Evolutionary conservation across 2,797 vertebrate genomes (phyloP).

Genomic region (Lerista edwardsae): DNA sequence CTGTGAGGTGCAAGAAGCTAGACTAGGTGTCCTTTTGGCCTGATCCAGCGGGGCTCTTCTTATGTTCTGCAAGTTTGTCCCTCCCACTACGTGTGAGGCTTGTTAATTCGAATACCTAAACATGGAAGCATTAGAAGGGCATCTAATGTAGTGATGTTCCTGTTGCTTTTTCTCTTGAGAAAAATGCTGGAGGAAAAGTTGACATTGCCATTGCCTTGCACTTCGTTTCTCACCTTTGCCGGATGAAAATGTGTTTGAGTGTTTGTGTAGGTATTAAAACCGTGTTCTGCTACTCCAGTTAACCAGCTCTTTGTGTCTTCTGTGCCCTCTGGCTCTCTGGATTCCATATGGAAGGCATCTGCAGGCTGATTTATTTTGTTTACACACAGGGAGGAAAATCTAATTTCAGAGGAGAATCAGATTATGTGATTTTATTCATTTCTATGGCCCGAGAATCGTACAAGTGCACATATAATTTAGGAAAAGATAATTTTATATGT

Average conservation of each 20-base stretch:
- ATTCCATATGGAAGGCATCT: constrained; percentile 16
- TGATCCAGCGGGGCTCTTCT: too few species aligned
- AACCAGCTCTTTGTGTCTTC: constrained; percentile 1
- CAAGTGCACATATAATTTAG: constrained; percentile 3
- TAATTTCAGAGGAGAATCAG: constrained; percentile 29
- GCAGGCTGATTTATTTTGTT: constrained; percentile 27
- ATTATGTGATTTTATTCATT: constrained; percentile 17
- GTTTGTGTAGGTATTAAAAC: not conserved
- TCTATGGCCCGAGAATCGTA: constrained; percentile 11
- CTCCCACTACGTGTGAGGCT: too few species aligned
- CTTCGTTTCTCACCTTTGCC: not conserved
- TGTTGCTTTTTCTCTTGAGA: not conserved
- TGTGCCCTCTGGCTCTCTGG: not conserved
- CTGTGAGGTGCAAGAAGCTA: too few species aligned
- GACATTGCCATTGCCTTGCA: not conserved
- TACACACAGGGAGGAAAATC: not conserved
- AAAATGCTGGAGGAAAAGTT: not conserved
- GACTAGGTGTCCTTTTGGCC: too few species aligned
- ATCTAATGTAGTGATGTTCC: not conserved
- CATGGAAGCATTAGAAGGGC: not conserved
- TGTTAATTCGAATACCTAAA: not conserved
- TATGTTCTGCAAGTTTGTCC: too few species aligned
- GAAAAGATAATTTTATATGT: not conserved
- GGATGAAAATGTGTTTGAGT: rapidly evolving
- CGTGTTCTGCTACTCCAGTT: rapidly evolving